Evolutionary conservation across 2,113 vertebrate species (phyloP).

Genomic region (Nerophis lumbriciformis): DNA sequence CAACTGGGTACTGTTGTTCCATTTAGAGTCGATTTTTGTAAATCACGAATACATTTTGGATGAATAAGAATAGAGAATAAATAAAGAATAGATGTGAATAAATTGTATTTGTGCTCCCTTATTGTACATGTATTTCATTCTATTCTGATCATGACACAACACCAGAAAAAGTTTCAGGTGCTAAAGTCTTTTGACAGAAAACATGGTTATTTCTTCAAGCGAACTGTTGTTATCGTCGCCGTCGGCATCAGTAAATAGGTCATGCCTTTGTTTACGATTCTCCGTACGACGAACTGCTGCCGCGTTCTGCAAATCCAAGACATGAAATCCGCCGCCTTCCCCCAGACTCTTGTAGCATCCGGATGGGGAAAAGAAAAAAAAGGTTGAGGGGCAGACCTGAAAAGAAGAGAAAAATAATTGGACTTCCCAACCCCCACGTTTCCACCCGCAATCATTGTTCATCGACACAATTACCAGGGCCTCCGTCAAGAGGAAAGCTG

Average conservation of each 20-base stretch:
- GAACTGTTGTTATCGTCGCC: not conserved
- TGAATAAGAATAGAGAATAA: too few relatives aligned
- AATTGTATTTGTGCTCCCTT: too few relatives aligned
- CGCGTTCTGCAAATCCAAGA: conserved; percentile 23
- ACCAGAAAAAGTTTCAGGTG: too few relatives aligned
- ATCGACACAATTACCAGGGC: conserved; percentile 72
- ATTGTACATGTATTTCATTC: too few relatives aligned
- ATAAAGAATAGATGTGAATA: too few relatives aligned
- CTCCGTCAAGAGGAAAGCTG: conserved; percentile 70
- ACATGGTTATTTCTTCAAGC: not conserved
- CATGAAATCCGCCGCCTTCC: conserved; percentile 30
- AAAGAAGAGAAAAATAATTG: conserved; percentile 71
- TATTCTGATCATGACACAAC: too few relatives aligned
- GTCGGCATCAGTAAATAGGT: conserved; percentile 23
- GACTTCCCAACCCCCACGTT: conserved; percentile 56
- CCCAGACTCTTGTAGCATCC: conserved; percentile 56
- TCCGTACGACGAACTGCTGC: conserved; percentile 26
- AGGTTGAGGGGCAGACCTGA: conserved; percentile 66
- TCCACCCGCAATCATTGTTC: conserved; percentile 46
- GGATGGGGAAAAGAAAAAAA: conserved; percentile 43
- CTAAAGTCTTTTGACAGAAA: not conserved
- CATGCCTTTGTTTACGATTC: conserved; percentile 23
- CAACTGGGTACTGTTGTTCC: too few relatives aligned
- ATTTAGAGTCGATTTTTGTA: not conserved
- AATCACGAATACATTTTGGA: not conserved